Conservation (phyloP, 2,797 vertebrate species). For the Sardinella longiceps region DNA sequence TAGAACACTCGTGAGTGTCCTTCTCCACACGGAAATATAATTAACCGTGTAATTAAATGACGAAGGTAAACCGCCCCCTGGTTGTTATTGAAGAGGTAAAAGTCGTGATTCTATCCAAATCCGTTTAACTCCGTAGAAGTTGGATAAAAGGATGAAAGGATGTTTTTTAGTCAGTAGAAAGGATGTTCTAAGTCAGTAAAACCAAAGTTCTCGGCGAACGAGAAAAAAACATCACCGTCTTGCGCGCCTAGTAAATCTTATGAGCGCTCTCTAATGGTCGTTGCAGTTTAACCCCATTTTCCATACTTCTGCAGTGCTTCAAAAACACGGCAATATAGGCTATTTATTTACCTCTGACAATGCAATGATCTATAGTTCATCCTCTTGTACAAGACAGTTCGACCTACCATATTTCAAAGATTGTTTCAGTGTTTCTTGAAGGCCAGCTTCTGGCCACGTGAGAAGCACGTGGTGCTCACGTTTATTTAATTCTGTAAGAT, state of each 20-base stretch:
- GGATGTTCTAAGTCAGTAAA: neutral
- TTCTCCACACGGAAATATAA: conserved; percentile 3
- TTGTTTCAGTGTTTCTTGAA: neutral
- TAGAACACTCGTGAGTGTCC: neutral
- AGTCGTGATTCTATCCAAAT: neutral
- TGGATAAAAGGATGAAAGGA: no score
- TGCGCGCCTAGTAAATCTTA: no score
- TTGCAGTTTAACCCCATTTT: no score
- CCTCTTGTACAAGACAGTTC: neutral
- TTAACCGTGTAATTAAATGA: conserved; percentile 45
- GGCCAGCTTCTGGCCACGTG: neutral
- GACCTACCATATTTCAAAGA: neutral
- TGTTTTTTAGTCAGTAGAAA: no score
- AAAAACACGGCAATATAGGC: no score
- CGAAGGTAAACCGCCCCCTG: conserved; percentile 31
- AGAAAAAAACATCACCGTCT: neutral
- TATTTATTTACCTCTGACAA: no score
- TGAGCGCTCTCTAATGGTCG: no score
- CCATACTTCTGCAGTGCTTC: no score
- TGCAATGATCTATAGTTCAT: neutral
- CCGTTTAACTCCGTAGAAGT: neutral
- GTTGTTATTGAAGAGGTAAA: neutral
- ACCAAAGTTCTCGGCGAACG: neutral
- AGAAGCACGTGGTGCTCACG: neutral
- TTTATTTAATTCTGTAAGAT: neutral